A percentile compares a stretch with the other conserved stretches of the same genome.
These are phyloP conservation scores for Alligator mississippiensis DNA, from an alignment of 2,113 vertebrate species.

Conservation along the genomic window DNA sequence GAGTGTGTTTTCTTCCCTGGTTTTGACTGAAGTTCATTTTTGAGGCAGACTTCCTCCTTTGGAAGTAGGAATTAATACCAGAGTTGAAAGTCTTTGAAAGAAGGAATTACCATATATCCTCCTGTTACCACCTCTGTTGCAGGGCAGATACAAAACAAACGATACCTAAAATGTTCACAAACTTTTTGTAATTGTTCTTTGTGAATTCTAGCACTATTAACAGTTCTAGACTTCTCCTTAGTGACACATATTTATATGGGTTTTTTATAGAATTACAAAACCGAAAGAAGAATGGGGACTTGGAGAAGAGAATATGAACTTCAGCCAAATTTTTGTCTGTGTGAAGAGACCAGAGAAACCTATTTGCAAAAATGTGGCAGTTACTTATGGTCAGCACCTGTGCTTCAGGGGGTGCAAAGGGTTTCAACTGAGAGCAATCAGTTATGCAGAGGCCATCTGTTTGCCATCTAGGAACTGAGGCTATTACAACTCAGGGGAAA, in stretches of 20 bases:
- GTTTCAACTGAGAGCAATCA: background rate
- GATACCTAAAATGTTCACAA: background rate
- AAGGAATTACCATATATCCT: background rate
- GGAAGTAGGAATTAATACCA: background rate
- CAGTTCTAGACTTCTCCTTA: no score
- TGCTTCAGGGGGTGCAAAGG: background rate
- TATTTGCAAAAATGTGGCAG: background rate
- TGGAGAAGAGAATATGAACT: background rate
- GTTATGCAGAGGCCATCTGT: background rate
- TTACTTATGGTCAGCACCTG: background rate
- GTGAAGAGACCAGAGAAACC: background rate
- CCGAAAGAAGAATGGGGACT: background rate
- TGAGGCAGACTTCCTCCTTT: background rate
- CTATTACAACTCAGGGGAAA: background rate
- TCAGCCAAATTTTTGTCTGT: background rate
- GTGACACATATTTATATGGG: background rate
- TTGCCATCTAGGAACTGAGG: background rate
- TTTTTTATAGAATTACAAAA: background rate
- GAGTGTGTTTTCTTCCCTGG: fast-evolving
- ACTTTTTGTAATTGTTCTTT: background rate
- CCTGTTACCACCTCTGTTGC: background rate
- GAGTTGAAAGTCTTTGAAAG: background rate
- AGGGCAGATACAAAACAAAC: background rate
- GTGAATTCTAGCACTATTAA: no score
- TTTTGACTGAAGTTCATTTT: background rate